Percentiles rank a stretch among this genome's conserved stretches.
Evolutionary conservation across 35 echinoderm and acorn worm species (phyloP).

Genomic region (Eucidaris tribuloides): DNA sequence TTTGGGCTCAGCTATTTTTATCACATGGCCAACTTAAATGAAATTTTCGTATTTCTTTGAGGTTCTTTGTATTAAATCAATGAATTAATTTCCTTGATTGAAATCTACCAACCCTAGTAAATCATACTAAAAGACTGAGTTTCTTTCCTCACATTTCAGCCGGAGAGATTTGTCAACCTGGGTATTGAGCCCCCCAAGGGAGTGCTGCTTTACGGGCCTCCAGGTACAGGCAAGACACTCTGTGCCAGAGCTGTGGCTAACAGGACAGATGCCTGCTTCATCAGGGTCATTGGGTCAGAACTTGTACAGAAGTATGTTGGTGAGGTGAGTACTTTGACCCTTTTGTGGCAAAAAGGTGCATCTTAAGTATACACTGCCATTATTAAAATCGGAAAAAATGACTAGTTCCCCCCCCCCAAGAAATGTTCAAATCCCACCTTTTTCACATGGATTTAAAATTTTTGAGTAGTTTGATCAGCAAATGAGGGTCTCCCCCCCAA

Average conservation of each 20-base stretch:
- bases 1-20: too few relatives aligned
- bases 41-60: too few relatives aligned
- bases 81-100: background rate
- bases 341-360: too few relatives aligned
- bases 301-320: conserved; percentile 98
- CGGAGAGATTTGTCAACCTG: conserved; percentile 96
- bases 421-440: too few relatives aligned
- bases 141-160: conserved; percentile 52
- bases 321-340: conserved; percentile 90
- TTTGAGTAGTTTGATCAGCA: too few relatives aligned
- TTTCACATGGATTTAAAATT: too few relatives aligned
- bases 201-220: conserved; percentile 87
- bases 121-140: too few relatives aligned
- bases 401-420: too few relatives aligned
- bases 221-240: conserved; percentile 93
- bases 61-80: background rate
- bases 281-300: conserved; percentile 95
- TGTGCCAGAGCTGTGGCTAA: conserved; percentile 97
- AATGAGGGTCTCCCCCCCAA: too few relatives aligned
- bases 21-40: background rate
- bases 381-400: too few relatives aligned
- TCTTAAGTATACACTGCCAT: too few relatives aligned
- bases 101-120: background rate
- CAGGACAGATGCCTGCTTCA: conserved; percentile 98
- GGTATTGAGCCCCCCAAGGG: conserved; percentile 98